Evolutionary conservation across 2,113 vertebrate genomes (phyloP).

Genomic region (Leptocoma aspasia): DNA sequence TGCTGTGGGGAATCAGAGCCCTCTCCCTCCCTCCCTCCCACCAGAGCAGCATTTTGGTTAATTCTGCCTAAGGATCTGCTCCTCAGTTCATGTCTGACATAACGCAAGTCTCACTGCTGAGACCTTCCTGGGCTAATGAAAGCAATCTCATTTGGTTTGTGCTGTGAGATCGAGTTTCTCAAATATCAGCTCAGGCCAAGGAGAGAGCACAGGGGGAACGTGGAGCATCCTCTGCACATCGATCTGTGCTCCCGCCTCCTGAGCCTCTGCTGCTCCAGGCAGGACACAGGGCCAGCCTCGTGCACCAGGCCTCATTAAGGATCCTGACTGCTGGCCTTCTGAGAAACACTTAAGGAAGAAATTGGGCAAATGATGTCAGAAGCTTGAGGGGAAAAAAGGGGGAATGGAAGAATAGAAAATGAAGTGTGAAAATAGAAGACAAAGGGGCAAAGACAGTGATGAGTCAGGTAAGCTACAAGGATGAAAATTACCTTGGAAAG

Average conservation of each 20-base stretch:
- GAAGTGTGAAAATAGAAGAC: neutral
- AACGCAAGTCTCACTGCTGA: neutral
- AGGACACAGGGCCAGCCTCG: neutral
- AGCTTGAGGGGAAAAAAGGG: neutral
- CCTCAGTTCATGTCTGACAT: neutral
- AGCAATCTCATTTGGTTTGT: neutral
- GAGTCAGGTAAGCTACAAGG: neutral
- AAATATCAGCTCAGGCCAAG: neutral
- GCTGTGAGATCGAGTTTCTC: neutral
- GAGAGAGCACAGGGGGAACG: rapidly evolving
- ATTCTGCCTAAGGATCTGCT: neutral
- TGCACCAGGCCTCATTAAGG: neutral
- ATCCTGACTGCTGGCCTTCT: neutral
- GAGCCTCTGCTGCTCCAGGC: neutral
- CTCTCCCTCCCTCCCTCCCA: neutral
- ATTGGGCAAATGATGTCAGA: neutral
- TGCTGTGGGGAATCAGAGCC: neutral
- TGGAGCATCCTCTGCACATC: neutral
- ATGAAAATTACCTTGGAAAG: constrained; percentile 1
- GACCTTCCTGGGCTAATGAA: neutral
- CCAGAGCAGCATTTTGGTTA: neutral
- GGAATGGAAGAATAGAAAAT: constrained; percentile 2
- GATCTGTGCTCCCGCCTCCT: neutral
- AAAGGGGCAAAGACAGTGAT: neutral
- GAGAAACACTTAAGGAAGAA: neutral